Base-by-base conservation (phyloP, 2,797 vertebrate species). In the Ceryle rudis region DNA sequence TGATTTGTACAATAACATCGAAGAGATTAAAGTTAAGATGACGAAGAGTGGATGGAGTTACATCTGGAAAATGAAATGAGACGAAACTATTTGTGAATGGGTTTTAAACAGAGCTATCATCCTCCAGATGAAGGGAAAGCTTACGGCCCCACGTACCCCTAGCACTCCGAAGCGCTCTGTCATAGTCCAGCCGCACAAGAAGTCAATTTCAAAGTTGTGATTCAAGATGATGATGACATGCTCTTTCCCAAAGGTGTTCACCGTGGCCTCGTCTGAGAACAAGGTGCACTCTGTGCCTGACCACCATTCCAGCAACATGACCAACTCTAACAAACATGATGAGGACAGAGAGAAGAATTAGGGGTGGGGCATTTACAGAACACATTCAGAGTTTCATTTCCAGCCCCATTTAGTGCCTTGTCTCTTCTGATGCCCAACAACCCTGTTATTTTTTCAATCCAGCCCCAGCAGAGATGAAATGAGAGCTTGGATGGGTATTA, bases 261-360 rank as follows among this genome's bases (percentile, higher is more conserved):
- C 97, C 1, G 99, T 99, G 95, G 98, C 98, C 97, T 99, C 98
- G 90, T 99, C 99, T 4, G 98, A 98, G 98, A 99, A 99, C 55
- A 99, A 98, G 2, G 99, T 99, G 97, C 99, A 99, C 13, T 99
- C 99, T 26, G 99, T 99, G 95, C 99, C 98, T 2, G 99, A 99
- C 99, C 99, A 99, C 99, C 99, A 99, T 97, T 99, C 99, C 97
- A 99, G 98, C 95, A 99, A 98, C 99, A 99, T 99, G 92, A 99
- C 99, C 98, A 99, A 97, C 98, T 99, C 99, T 99, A 96, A 61
- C 8, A 41, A 90, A 87, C 28, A 22, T 1, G 11, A 71, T 6
- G 51, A 35, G 85, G 41, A 61, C 0, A 14, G 74, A 83, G 31
- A 92, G 28, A 75, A 22, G 71, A 62, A 60, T 97, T 61, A 96